Evolutionary conservation across 2,113 vertebrate genomes (phyloP).

Genomic region (Ellobius talpinus): DNA sequence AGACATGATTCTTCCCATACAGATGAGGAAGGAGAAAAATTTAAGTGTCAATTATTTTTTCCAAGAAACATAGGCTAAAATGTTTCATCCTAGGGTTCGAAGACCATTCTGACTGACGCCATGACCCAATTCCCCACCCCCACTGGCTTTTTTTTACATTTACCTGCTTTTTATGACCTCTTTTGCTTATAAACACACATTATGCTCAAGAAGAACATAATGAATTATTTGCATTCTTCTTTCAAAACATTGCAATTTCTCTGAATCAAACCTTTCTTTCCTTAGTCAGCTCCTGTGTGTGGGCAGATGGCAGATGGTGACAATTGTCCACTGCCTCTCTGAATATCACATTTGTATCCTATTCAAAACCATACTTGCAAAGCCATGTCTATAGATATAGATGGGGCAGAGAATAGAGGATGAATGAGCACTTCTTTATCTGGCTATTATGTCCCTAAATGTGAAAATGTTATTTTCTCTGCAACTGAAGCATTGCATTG

Average conservation of each 20-base stretch:
- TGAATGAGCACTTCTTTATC: slow-evolving; percentile 49
- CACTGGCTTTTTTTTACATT: background rate
- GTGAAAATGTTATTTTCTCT: slow-evolving; percentile 71
- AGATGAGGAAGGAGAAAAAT: background rate
- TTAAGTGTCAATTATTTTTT: background rate
- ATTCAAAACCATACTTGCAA: slow-evolving; percentile 73
- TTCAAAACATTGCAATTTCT: slow-evolving; percentile 54
- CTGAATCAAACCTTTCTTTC: slow-evolving; percentile 69
- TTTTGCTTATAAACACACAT: slow-evolving; percentile 9
- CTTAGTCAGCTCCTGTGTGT: slow-evolving; percentile 45
- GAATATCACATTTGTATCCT: slow-evolving; percentile 71
- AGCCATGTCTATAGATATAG: slow-evolving; percentile 55
- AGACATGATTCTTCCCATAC: background rate
- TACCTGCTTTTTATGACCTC: background rate
- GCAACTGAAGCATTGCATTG: slow-evolving; percentile 43
- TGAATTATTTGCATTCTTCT: slow-evolving; percentile 57
- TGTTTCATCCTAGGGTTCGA: background rate
- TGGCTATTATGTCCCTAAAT: slow-evolving; percentile 52
- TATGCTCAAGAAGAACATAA: slow-evolving; percentile 50
- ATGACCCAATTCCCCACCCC: background rate
- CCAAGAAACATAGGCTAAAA: background rate
- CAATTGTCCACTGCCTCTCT: slow-evolving; percentile 73
- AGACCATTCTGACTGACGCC: background rate
- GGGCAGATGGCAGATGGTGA: slow-evolving; percentile 75
- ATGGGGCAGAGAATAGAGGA: slow-evolving; percentile 53